Percentiles rank a stretch among this genome's conserved stretches.
phyloP scores from a whole-genome alignment of 2,113 vertebrate species.

The Cyrtonyx montezumae region DNA sequence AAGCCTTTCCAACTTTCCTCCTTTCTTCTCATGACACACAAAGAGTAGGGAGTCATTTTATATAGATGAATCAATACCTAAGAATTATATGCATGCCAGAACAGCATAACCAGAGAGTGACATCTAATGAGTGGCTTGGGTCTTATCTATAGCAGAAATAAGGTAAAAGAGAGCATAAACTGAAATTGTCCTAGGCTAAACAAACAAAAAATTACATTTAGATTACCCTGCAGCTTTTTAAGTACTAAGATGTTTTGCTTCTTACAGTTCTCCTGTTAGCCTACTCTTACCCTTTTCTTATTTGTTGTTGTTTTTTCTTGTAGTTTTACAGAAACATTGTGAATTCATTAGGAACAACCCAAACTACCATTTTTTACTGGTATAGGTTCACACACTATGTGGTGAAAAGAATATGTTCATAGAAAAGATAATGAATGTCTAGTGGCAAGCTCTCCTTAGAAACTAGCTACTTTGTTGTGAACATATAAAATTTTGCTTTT shows the following conservation, averaged over 20 bases:
- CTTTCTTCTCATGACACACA: neutral
- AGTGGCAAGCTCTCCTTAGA: neutral
- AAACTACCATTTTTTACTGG: neutral
- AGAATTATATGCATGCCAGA: neutral
- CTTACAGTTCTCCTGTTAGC: neutral
- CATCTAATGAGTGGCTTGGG: neutral
- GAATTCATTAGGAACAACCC: neutral
- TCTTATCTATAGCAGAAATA: neutral
- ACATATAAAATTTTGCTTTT: neutral
- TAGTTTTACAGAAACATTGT: neutral
- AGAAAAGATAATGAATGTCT: neutral
- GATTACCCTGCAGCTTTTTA: neutral
- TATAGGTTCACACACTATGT: too few species aligned
- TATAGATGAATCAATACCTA: neutral
- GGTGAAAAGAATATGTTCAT: neutral
- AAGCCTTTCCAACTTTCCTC: neutral
- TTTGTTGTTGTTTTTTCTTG: neutral
- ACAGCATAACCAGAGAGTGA: neutral
- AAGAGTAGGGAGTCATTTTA: neutral
- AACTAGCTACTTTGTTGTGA: neutral
- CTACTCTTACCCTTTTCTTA: neutral
- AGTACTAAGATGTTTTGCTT: fast-evolving
- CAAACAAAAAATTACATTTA: neutral
- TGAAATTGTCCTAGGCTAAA: neutral
- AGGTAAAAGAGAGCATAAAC: neutral